Percentiles rank a stretch among this genome's conserved stretches.
Evolutionary conservation across 2,113 vertebrate genomes (phyloP).

Genomic region (Bombycilla garrulus): DNA sequence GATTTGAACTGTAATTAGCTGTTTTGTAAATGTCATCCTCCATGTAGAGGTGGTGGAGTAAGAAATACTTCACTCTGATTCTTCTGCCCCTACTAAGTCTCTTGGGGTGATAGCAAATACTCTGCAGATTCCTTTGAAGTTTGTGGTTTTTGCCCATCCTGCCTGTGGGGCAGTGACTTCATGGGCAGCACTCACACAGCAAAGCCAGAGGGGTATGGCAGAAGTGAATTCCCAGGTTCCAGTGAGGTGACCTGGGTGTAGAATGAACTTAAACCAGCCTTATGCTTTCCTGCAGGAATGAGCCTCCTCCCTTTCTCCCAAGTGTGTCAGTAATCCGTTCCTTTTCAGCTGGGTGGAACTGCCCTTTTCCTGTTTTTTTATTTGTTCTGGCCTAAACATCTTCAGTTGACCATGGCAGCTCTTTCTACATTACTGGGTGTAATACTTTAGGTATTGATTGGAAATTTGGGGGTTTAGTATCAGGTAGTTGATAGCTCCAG

Average conservation of each 20-base stretch:
- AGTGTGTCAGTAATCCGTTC: background rate
- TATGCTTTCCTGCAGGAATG: background rate
- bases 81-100: background rate
- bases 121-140: background rate
- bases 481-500: background rate
- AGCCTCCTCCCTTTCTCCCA: background rate
- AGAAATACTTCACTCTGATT: background rate
- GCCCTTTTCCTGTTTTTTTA: background rate
- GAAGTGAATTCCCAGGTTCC: background rate
- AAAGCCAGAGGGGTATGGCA: background rate
- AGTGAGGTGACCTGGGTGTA: background rate
- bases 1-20: background rate
- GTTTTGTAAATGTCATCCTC: background rate
- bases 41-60: background rate
- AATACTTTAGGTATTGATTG: background rate
- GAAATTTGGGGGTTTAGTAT: background rate
- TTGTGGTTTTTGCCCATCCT: background rate
- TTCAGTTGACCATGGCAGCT: background rate
- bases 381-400: background rate
- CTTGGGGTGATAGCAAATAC: background rate
- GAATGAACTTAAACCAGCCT: background rate
- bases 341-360: background rate
- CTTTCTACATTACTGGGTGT: background rate
- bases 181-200: background rate
- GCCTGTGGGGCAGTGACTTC: background rate